Conservation (phyloP, 2,797 vertebrate species). For the Ptychadena robeensis region DNA sequence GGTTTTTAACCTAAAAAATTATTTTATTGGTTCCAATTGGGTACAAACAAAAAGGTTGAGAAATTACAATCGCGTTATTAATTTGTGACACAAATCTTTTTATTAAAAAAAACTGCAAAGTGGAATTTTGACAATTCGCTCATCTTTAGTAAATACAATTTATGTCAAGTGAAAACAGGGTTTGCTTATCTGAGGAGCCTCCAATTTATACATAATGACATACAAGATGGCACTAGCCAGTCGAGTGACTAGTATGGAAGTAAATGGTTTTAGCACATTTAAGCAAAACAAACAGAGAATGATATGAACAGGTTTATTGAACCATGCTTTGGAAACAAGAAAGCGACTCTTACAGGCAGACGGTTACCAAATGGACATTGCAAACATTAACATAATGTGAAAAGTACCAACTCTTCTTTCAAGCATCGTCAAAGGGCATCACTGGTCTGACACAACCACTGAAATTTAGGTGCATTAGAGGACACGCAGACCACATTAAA, state of each 20-base stretch:
- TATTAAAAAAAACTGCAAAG: too few relatives aligned
- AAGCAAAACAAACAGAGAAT: conserved; percentile 76
- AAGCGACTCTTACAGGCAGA: conserved; percentile 74
- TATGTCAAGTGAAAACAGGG: too few relatives aligned
- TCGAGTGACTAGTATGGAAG: conserved; percentile 39
- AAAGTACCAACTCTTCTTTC: conserved; percentile 69
- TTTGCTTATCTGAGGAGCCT: background rate
- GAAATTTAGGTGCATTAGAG: conserved; percentile 60
- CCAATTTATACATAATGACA: background rate
- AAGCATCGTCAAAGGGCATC: conserved; percentile 76
- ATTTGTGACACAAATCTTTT: too few relatives aligned
- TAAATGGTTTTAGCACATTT: conserved; percentile 53
- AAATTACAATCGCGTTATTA: too few relatives aligned
- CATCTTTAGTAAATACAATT: background rate
- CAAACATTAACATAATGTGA: conserved; percentile 80
- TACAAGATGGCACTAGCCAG: background rate
- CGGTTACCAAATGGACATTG: conserved; percentile 70
- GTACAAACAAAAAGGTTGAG: too few relatives aligned
- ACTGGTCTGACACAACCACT: conserved; percentile 66
- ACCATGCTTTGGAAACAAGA: conserved; percentile 71
- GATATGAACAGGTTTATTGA: conserved; percentile 74
- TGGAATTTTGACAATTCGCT: background rate
- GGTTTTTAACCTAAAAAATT: too few relatives aligned
- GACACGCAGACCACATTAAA: conserved; percentile 64
- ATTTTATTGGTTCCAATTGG: too few relatives aligned